phyloP scores from a whole-genome alignment of 2,797 vertebrate genomes.

The Pangasius krempfi region DNA sequence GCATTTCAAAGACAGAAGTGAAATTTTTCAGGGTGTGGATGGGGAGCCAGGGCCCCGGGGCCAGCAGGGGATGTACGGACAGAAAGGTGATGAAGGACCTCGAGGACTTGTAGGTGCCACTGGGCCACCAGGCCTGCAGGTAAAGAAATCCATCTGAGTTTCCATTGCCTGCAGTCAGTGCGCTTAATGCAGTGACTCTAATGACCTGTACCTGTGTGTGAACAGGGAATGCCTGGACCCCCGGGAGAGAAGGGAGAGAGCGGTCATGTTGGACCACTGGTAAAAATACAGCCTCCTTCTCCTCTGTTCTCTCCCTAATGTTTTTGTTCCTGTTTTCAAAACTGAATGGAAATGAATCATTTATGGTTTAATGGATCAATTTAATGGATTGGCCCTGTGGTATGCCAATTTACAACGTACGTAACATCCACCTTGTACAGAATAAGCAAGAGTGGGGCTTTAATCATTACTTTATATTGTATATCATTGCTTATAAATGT shows the following conservation, averaged over 20 bases:
- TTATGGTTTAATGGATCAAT: too few species aligned
- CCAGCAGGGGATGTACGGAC: conserved; percentile 88
- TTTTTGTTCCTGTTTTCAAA: conserved; percentile 19
- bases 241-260: conserved; percentile 88
- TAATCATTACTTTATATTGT: neutral
- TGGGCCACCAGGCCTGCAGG: conserved; percentile 86
- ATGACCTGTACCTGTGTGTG: conserved; percentile 31
- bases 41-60: conserved; percentile 88
- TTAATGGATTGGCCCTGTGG: neutral
- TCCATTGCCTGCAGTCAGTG: neutral
- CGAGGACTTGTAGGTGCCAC: conserved; percentile 81
- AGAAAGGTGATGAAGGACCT: conserved; percentile 89
- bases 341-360: neutral
- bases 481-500: neutral
- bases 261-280: conserved; percentile 84
- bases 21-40: conserved; percentile 79
- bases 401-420: neutral
- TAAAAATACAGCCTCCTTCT: conserved; percentile 60
- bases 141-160: conserved; percentile 51
- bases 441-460: neutral
- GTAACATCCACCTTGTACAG: neutral
- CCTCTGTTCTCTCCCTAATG: conserved; percentile 24
- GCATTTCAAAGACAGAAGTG: neutral
- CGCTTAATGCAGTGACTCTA: conserved; percentile 22
- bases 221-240: conserved; percentile 85